Evolutionary conservation across 2,113 vertebrate genomes (phyloP).

Genomic region (Brachypodius melanocephalos): DNA sequence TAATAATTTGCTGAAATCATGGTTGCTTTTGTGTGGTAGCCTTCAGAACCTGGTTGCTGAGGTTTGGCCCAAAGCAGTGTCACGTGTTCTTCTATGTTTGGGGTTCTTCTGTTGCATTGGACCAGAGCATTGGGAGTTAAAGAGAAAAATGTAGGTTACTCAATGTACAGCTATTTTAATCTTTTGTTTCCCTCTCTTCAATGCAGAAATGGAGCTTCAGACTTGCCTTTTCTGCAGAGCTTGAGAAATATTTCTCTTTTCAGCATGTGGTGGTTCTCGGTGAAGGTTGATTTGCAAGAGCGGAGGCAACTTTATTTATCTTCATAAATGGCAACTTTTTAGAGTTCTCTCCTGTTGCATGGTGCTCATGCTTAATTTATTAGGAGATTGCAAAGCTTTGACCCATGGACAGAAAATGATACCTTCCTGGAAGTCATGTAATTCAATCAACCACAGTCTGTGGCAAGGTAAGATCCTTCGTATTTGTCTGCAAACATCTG

Average conservation of each 20-base stretch:
- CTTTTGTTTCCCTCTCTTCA: neutral
- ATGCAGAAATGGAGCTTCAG: neutral
- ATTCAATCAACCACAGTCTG: neutral
- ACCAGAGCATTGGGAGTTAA: neutral
- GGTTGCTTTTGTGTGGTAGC: neutral
- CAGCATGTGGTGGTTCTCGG: neutral
- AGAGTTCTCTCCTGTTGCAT: neutral
- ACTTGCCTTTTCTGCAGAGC: neutral
- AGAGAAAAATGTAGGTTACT: neutral
- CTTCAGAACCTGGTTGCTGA: neutral
- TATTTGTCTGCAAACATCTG: neutral
- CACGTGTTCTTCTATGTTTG: accelerated
- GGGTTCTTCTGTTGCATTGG: neutral
- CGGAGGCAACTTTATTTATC: neutral
- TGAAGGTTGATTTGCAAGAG: neutral
- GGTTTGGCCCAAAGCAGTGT: neutral
- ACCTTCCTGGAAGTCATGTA: neutral
- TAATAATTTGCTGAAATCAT: neutral
- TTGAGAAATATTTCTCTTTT: neutral
- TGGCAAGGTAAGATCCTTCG: neutral
- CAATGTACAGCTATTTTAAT: neutral
- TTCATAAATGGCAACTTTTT: neutral
- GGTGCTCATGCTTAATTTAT: neutral
- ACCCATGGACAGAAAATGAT: neutral
- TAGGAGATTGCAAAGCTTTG: neutral